These are phyloP conservation scores for Sebastolobus altivelis DNA, from an alignment of 2,797 vertebrate species.

Conservation along the genomic window DNA sequence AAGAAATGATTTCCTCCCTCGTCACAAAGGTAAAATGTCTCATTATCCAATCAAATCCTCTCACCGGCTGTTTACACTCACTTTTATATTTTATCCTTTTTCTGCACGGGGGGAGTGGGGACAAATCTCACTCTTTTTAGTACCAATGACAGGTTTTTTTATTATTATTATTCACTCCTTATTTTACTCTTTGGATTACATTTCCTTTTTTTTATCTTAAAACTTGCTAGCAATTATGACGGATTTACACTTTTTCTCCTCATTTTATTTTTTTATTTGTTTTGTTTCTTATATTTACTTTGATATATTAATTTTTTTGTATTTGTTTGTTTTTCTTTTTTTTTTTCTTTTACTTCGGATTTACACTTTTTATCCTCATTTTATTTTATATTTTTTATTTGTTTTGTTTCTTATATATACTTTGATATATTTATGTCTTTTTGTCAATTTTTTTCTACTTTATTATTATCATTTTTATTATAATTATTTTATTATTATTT, in stretches of 20 bases:
- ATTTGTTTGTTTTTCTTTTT: background rate
- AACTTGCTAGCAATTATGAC: background rate
- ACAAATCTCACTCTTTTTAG: background rate
- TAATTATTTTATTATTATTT: background rate
- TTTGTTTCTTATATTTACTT: background rate
- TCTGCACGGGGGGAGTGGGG: background rate
- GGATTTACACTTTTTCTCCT: background rate
- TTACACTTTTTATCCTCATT: background rate
- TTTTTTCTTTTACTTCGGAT: background rate
- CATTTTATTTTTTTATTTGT: background rate
- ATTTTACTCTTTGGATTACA: background rate
- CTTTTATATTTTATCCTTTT: background rate
- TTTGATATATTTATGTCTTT: background rate
- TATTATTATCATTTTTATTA: background rate
- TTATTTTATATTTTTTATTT: background rate
- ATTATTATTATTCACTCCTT: background rate
- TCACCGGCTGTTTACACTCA: background rate
- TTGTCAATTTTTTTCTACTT: background rate
- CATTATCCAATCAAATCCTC: background rate
- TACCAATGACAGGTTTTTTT: background rate
- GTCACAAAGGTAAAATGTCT: conserved; percentile 91
- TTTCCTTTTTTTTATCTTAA: background rate
- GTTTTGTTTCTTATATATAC: background rate
- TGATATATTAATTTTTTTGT: background rate
- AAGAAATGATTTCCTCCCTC: conserved; percentile 94